Evolutionary conservation across 2,888 invertebrate genomes (phyloP).

Genomic region (Amblyteles armatorius): DNA sequence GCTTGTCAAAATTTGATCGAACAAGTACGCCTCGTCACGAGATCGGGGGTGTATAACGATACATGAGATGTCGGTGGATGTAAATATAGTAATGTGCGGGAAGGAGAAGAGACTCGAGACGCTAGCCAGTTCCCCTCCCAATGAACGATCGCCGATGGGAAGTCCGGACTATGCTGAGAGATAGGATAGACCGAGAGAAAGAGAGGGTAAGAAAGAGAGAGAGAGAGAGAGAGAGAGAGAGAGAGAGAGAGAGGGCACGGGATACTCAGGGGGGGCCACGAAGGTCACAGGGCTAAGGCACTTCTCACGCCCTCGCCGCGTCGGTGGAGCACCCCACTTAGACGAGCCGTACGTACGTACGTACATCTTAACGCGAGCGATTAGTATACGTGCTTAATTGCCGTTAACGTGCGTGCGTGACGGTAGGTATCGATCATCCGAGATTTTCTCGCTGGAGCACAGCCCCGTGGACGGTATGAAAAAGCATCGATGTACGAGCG

Average conservation of each 20-base stretch:
- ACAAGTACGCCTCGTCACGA: constrained; percentile 73
- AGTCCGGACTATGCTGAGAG: constrained; percentile 63
- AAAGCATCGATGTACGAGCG: constrained; percentile 60
- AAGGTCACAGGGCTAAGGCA: constrained; percentile 84
- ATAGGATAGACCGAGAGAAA: constrained; percentile 56
- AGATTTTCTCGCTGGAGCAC: constrained; percentile 58
- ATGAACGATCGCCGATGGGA: constrained; percentile 61
- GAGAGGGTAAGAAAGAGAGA: constrained; percentile 19
- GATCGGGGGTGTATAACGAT: constrained; percentile 39
- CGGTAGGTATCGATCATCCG: constrained; percentile 80
- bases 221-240: constrained; percentile 42
- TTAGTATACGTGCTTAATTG: constrained; percentile 84
- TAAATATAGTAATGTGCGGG: constrained; percentile 44
- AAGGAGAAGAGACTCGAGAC: constrained; percentile 49
- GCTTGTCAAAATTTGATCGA: constrained; percentile 83
- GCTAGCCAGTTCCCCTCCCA: constrained; percentile 49
- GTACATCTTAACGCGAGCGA: constrained; percentile 79
- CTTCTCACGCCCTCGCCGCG: constrained; percentile 84
- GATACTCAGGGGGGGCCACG: constrained; percentile 77
- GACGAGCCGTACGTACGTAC: constrained; percentile 78
- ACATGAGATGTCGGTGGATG: constrained; percentile 51
- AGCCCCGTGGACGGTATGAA: constrained; percentile 40
- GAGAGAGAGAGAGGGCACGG: constrained; percentile 61
- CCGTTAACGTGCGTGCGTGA: constrained; percentile 81
- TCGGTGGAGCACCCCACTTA: constrained; percentile 82